Base-by-base conservation (phyloP, 2,888 invertebrate genomes). In the Rhagonycha lutea region DNA sequence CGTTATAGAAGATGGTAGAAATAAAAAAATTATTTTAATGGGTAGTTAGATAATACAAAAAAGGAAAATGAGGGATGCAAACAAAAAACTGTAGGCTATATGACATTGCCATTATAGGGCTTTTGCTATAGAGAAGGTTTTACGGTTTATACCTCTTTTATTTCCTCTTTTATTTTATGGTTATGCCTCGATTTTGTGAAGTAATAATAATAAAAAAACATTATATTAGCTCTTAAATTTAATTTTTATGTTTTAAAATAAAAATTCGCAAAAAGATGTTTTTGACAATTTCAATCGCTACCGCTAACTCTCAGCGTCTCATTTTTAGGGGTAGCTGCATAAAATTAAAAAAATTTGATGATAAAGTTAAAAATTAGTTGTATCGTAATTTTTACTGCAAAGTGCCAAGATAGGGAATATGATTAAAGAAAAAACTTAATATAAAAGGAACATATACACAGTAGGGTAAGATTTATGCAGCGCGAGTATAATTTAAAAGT, bases 141-240 rank as follows among this genome's bases (percentile, higher is more conserved):
- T 80, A 81, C 83, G 83, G 82, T 85, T 85, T 86, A 85, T 85
- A 83, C 83, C 84, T 83, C 83, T 85, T 85, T 85, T 86, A 85
- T 85, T 85, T 82, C 83, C 84, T 81, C 82, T 81, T 85, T 85
- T 84, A 84, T 85, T 85, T 85, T 85, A 85, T 83, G 85, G 83
- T 85, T 84, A 85, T 84, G 81, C 82, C 83, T 81, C 83, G 84
- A 85, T 85, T 84, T 83, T 81, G 81, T 81, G 81, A 79, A 83
- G 84, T 83, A 83, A 84, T 85, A 84, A 85, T 85, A 84, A 80
- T 84, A 84, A 84, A 85, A 80, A 85, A 83, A 83, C 81, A 83
- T 84, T 82, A 84, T 83, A 84, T 82, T 82, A 82, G 79, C 81
- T 81, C 82, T 85, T 82, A 84, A 85, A 84, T 82, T 84, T 84